phyloP scores from a whole-genome alignment of 2,797 vertebrate genomes.

The Manis crassicaudata region DNA sequence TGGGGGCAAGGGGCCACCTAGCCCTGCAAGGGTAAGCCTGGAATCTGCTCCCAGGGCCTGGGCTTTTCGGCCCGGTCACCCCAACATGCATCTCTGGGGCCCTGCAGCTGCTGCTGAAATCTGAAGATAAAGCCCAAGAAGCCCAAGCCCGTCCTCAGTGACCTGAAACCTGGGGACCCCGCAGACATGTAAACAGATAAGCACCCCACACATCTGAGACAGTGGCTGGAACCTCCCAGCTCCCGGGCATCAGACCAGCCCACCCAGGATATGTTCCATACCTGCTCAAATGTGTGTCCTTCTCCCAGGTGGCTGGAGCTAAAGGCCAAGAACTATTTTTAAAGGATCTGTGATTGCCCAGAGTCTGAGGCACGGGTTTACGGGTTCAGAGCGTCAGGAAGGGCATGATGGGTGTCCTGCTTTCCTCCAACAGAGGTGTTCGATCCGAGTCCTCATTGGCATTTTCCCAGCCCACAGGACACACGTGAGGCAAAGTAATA shows the following conservation, averaged over 20 bases:
- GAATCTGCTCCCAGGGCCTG: background rate
- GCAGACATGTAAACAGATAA: too few species aligned
- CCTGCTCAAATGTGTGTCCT: background rate
- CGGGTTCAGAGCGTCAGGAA: constrained; percentile 75
- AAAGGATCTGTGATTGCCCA: background rate
- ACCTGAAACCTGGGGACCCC: background rate
- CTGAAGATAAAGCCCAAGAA: background rate
- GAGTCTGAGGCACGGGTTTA: constrained; percentile 70
- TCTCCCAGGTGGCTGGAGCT: background rate
- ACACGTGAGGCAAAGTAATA: background rate
- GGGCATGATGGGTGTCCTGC: constrained; percentile 63
- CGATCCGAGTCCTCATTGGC: background rate
- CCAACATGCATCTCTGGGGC: background rate
- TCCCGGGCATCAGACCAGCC: background rate
- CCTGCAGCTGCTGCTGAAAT: fast-evolving
- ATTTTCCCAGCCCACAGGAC: background rate
- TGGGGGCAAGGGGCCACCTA: background rate
- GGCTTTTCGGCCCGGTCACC: background rate
- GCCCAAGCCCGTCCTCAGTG: background rate
- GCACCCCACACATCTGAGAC: too few species aligned
- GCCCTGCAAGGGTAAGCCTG: background rate
- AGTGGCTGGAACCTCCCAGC: too few species aligned
- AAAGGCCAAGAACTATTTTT: background rate
- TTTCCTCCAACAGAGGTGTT: background rate
- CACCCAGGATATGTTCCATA: fast-evolving